Evolutionary conservation across 2,888 invertebrate species (phyloP).

Genomic region (Tuta absoluta): DNA sequence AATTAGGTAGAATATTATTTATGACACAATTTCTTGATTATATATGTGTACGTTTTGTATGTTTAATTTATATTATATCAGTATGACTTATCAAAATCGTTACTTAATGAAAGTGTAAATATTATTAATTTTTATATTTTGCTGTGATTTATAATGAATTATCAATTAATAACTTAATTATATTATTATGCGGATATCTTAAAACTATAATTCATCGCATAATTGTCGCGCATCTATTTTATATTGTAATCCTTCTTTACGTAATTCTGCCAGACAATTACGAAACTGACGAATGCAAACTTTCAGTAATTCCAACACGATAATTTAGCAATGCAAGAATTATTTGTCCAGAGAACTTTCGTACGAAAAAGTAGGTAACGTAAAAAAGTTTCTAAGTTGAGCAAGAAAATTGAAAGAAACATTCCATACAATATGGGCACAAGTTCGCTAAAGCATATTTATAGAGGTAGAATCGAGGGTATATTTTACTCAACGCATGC

Average conservation of each 20-base stretch:
- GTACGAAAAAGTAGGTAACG: no score
- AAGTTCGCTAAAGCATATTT: no score
- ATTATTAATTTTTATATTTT: background rate
- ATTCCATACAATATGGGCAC: no score
- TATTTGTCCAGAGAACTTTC: no score
- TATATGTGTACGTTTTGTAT: no score
- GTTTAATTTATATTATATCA: no score
- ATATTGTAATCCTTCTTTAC: background rate
- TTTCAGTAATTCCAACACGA: background rate
- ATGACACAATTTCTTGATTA: background rate
- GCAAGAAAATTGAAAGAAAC: no score
- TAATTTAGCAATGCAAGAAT: background rate
- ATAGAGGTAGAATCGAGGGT: no score
- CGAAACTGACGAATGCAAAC: background rate
- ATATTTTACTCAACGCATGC: no score
- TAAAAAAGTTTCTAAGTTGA: no score
- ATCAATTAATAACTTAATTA: background rate
- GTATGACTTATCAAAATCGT: background rate
- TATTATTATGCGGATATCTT: background rate
- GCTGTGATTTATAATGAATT: background rate
- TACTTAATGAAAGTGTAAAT: background rate
- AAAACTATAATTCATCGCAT: slow-evolving; percentile 1
- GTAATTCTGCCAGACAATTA: background rate
- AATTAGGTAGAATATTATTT: background rate
- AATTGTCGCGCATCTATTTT: background rate